Percentiles rank a stretch among this genome's conserved stretches.
These are phyloP conservation scores for Galaxias olidus DNA, from an alignment of 2,797 vertebrate species.

Conservation along the genomic window DNA sequence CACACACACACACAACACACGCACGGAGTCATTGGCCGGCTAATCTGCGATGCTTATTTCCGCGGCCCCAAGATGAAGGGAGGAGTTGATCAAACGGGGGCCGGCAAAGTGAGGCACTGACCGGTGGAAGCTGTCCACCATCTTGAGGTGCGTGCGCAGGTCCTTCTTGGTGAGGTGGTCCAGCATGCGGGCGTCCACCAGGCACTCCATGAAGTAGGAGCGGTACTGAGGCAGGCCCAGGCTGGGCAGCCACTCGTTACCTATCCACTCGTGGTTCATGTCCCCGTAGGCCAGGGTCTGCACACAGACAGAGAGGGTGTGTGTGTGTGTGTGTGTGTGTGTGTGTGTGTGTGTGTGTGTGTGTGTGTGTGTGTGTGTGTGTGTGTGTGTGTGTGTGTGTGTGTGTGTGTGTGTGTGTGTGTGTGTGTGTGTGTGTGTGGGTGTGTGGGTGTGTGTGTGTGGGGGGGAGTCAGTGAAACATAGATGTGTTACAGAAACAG, in stretches of 20 bases:
- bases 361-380: too few relatives aligned
- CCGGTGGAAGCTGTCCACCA: constrained; percentile 90
- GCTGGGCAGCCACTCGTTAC: constrained; percentile 86
- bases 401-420: too few relatives aligned
- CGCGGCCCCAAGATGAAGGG: constrained; percentile 23
- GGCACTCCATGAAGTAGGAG: constrained; percentile 89
- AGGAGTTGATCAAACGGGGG: background rate
- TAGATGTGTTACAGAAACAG: too few relatives aligned
- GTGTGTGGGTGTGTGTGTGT: too few relatives aligned
- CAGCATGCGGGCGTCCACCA: constrained; percentile 86
- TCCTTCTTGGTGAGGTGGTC: constrained; percentile 90
- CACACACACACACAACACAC: constrained; percentile 12
- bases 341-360: too few relatives aligned
- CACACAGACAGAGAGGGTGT: background rate
- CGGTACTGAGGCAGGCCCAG: constrained; percentile 87
- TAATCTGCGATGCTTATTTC: constrained; percentile 30
- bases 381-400: too few relatives aligned
- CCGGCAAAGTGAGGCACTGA: constrained; percentile 44
- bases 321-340: too few relatives aligned
- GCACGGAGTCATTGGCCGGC: constrained; percentile 29
- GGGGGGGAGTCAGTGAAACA: too few relatives aligned
- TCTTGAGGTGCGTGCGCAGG: constrained; percentile 84
- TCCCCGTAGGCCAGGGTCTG: constrained; percentile 87
- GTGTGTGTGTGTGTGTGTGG: too few relatives aligned
- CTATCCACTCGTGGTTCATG: constrained; percentile 90